These are phyloP conservation scores for Ceratina japonica DNA, from an alignment of 1,140 invertebrate species.

Conservation along the genomic window DNA sequence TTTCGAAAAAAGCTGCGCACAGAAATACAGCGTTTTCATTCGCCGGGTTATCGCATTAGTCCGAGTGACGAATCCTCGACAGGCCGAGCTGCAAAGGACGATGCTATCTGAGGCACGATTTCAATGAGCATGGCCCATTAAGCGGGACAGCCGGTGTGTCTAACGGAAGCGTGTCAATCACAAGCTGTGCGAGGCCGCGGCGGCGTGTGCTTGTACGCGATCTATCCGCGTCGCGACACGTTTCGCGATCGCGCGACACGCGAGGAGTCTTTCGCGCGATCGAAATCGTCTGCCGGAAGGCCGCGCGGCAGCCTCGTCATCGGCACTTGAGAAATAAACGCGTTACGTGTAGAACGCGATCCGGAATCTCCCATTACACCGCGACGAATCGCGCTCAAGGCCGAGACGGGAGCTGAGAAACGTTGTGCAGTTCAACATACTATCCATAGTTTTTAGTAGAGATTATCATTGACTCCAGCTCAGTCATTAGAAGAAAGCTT, in stretches of 20 bases:
- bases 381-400: constrained; percentile 49
- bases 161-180: constrained; percentile 56
- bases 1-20: too few relatives aligned
- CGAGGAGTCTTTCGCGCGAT: constrained; percentile 10
- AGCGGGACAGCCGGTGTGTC: constrained; percentile 49
- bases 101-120: constrained; percentile 48
- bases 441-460: too few relatives aligned
- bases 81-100: constrained; percentile 14
- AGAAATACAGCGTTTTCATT: not conserved
- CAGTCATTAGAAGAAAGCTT: too few relatives aligned
- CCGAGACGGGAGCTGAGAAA: constrained; percentile 3
- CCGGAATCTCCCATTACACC: constrained; percentile 30
- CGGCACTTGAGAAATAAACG: constrained; percentile 47
- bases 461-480: too few relatives aligned
- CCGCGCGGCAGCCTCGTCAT: constrained; percentile 39
- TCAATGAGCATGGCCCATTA: constrained; percentile 49
- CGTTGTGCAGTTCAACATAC: too few relatives aligned
- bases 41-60: constrained; percentile 29
- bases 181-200: not conserved
- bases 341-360: constrained; percentile 31
- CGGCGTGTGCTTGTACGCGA: constrained; percentile 26
- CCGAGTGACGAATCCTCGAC: constrained; percentile 26
- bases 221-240: constrained; percentile 22
- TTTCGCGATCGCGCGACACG: constrained; percentile 48
- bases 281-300: constrained; percentile 49